Evolutionary conservation across 2,113 vertebrate species (phyloP).

Genomic region (Octodon degus): DNA sequence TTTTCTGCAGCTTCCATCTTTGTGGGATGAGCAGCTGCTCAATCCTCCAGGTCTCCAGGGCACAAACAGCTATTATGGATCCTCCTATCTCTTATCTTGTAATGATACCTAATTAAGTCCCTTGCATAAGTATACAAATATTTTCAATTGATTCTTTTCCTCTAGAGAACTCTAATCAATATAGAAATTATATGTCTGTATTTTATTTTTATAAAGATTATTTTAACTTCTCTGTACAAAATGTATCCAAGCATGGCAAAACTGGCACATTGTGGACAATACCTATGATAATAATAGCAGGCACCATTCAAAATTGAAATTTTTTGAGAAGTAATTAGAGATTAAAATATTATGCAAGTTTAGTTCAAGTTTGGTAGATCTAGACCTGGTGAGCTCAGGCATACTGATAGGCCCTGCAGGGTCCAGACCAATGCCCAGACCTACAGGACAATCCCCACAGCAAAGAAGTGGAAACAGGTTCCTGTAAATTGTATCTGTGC

Average conservation of each 20-base stretch:
- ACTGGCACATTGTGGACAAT: background rate
- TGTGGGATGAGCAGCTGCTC: background rate
- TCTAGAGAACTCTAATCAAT: background rate
- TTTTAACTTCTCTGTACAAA: background rate
- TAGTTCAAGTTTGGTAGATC: too few species aligned
- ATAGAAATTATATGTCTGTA: background rate
- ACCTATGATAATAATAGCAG: background rate
- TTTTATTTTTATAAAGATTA: conserved; percentile 38
- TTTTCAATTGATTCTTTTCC: background rate
- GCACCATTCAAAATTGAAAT: background rate
- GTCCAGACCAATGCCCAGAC: too few species aligned
- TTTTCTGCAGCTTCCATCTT: background rate
- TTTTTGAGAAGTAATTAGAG: background rate
- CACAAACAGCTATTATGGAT: background rate
- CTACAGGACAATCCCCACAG: too few species aligned
- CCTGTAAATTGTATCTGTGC: too few species aligned
- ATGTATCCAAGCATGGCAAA: background rate
- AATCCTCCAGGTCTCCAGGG: background rate
- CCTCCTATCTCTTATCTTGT: background rate
- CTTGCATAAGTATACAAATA: background rate
- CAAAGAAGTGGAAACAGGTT: too few species aligned
- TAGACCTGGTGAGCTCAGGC: too few species aligned
- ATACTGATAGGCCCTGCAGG: too few species aligned
- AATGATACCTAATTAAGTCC: background rate
- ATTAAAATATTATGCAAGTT: background rate